phyloP scores from a whole-genome alignment of 2,888 invertebrate genomes.

The Elegia similella region DNA sequence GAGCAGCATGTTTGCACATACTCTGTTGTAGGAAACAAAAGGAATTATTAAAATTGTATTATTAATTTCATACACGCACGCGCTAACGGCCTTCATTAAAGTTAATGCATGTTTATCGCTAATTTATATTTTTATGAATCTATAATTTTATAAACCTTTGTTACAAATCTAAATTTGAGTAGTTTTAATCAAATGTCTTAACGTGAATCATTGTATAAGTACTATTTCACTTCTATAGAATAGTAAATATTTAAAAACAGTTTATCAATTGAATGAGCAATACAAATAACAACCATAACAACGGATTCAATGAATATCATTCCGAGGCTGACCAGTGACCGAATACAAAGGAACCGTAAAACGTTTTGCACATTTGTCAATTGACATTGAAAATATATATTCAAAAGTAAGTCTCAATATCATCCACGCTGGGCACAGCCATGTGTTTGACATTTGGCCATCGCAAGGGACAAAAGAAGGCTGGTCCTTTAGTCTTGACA shows the following conservation, averaged over 20 bases:
- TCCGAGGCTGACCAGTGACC: neutral
- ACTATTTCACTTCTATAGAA: too few relatives aligned
- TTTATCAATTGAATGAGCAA: neutral
- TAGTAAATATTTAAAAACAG: neutral
- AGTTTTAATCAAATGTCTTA: neutral
- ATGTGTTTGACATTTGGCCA: constrained; percentile 49
- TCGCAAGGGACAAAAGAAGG: constrained; percentile 53
- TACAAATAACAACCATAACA: neutral
- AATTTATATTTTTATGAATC: neutral
- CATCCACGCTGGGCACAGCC: constrained; percentile 25
- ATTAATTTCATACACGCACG: too few relatives aligned
- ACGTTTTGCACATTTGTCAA: constrained; percentile 4
- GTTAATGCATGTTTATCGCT: neutral
- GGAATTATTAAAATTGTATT: too few relatives aligned
- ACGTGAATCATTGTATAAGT: too few relatives aligned
- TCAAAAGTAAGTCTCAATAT: neutral
- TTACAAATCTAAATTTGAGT: neutral
- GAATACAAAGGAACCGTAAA: neutral
- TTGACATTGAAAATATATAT: neutral
- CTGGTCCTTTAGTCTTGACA: constrained; percentile 58
- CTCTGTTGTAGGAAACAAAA: too few relatives aligned
- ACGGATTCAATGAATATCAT: neutral
- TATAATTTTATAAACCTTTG: neutral
- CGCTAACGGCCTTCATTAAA: neutral
- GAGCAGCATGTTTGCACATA: too few relatives aligned